Percentiles rank a stretch among this genome's conserved stretches.
Conservation (phyloP, 2,888 invertebrate species). For the Phragmatobia fuliginosa region DNA sequence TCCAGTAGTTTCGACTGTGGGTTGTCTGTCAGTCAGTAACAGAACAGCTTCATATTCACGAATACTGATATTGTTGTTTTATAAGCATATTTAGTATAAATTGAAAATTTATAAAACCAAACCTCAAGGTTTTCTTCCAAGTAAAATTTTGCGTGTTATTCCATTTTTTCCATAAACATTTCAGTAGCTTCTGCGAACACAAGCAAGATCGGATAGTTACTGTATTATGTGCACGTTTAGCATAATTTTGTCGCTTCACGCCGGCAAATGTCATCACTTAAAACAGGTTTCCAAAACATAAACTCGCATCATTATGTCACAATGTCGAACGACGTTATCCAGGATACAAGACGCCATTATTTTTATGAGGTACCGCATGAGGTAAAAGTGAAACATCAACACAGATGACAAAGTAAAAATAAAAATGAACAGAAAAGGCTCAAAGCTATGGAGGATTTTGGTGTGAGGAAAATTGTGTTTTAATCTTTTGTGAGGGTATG, state of each 20-base stretch:
- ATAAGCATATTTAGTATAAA: not conserved
- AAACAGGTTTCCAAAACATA: constrained; percentile 41
- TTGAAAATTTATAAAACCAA: not conserved
- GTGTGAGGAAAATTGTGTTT: constrained; percentile 15
- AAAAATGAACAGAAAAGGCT: constrained; percentile 29
- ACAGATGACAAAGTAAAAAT: constrained; percentile 50
- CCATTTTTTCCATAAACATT: not conserved
- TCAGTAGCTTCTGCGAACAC: not conserved
- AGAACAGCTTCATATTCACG: too few relatives aligned
- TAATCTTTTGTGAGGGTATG: constrained; percentile 12
- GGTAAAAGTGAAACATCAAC: constrained; percentile 47
- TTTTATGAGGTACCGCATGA: constrained; percentile 54
- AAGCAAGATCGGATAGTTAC: not conserved
- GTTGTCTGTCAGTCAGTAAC: too few relatives aligned
- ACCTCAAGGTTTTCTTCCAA: not conserved
- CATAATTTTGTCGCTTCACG: not conserved
- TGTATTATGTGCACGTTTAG: constrained; percentile 5
- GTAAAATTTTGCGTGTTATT: not conserved
- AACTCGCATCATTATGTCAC: constrained; percentile 52
- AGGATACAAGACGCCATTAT: constrained; percentile 57
- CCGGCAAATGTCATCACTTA: constrained; percentile 11
- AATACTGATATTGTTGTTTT: not conserved
- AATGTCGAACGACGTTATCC: constrained; percentile 50
- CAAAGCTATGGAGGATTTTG: constrained; percentile 10
- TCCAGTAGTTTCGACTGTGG: too few relatives aligned